Evolutionary conservation across 1,140 invertebrate genomes (phyloP).

Genomic region (Neotoxoptera formosana): DNA sequence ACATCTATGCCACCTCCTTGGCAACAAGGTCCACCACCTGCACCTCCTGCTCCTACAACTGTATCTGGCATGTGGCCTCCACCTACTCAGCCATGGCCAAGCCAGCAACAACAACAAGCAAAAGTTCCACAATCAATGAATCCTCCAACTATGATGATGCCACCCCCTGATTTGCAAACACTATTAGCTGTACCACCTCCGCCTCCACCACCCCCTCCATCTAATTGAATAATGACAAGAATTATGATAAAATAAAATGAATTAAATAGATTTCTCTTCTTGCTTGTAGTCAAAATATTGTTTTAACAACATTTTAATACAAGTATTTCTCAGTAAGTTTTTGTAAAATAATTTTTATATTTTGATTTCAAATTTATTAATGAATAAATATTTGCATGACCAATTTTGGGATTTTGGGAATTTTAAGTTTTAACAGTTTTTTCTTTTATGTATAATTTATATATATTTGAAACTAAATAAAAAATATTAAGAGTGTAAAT

Average conservation of each 20-base stretch:
- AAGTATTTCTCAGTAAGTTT: neutral
- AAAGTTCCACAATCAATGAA: conserved; percentile 64
- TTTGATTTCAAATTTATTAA: neutral
- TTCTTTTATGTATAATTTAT: neutral
- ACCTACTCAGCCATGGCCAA: conserved; percentile 67
- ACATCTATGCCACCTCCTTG: conserved; percentile 64
- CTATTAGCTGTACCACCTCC: conserved; percentile 68
- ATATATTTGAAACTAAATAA: neutral
- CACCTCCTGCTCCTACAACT: conserved; percentile 63
- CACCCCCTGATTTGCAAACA: conserved; percentile 65
- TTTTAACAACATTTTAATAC: neutral
- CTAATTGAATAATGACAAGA: conserved; percentile 39
- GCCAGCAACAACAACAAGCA: conserved; percentile 63
- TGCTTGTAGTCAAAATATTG: neutral
- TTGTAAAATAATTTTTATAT: conserved; percentile 30
- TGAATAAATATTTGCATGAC: conserved; percentile 13
- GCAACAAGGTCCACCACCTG: conserved; percentile 62
- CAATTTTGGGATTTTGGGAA: neutral
- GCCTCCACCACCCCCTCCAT: conserved; percentile 69
- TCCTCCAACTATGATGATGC: conserved; percentile 65
- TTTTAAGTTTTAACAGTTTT: neutral
- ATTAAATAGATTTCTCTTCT: neutral
- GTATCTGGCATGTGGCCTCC: conserved; percentile 69
- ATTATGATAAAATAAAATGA: neutral
- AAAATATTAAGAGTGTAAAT: neutral